These are phyloP conservation scores for Yasuhikotakia modesta DNA, from an alignment of 2,797 vertebrate species.

Conservation along the genomic window DNA sequence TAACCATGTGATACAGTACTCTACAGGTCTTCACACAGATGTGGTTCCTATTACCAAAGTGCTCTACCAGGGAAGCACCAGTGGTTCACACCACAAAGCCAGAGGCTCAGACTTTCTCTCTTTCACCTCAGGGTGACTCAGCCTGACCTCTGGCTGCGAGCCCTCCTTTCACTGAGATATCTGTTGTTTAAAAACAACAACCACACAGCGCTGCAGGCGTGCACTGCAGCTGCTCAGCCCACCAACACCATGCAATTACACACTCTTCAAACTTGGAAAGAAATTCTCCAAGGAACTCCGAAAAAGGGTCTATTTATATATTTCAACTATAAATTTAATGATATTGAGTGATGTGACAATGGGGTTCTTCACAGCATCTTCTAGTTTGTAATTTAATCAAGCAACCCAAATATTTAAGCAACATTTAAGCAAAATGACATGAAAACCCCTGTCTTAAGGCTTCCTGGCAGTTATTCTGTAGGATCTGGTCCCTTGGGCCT, in stretches of 20 bases:
- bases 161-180: conserved; percentile 57
- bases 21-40: conserved; percentile 3
- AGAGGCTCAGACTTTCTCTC: conserved; percentile 58
- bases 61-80: conserved; percentile 31
- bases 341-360: background rate
- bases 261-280: conserved; percentile 20
- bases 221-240: conserved; percentile 57
- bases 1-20: background rate
- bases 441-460: background rate
- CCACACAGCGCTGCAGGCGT: conserved; percentile 52
- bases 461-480: background rate
- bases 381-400: conserved; percentile 15
- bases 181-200: conserved; percentile 60
- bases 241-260: conserved; percentile 44
- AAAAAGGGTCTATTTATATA: background rate
- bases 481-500: background rate
- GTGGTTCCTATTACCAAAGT: conserved; percentile 22
- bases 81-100: conserved; percentile 66
- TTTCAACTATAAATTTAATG: background rate
- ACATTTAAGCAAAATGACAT: conserved; percentile 17
- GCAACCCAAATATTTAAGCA: conserved; percentile 32
- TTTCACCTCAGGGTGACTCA: conserved; percentile 63
- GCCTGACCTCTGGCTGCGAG: conserved; percentile 54
- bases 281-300: conserved; percentile 1
- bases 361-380: background rate